Conservation (phyloP, 2,113 vertebrate species). For the Ramphastos sulfuratus region DNA sequence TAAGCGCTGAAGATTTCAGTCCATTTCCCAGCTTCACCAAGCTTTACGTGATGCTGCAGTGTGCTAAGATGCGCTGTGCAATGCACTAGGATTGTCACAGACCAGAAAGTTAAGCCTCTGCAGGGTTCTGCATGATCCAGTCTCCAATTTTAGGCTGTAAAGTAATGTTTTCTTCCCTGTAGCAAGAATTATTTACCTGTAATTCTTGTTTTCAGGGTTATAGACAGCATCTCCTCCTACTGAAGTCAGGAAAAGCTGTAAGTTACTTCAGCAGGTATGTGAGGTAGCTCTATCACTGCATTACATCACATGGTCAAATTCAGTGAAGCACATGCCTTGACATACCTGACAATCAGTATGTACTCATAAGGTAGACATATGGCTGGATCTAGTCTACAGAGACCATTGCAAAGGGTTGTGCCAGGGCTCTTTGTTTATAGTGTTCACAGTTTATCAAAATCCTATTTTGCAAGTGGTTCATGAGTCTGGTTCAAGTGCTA, state of each 20-base stretch:
- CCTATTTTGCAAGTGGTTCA: not conserved
- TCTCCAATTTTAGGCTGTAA: not conserved
- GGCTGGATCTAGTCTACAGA: not conserved
- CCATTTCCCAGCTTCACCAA: not conserved
- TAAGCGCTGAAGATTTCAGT: not conserved
- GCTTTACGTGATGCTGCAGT: not conserved
- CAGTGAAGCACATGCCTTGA: not conserved
- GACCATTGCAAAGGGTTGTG: not conserved
- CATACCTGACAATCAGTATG: rapidly evolving
- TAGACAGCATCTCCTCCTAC: not conserved
- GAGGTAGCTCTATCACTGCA: not conserved
- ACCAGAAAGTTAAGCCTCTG: not conserved
- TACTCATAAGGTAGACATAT: not conserved
- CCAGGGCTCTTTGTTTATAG: not conserved
- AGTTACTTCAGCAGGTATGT: not conserved
- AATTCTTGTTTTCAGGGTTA: not conserved
- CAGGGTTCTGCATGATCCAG: not conserved
- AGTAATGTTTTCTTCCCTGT: not conserved
- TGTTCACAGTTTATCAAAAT: not conserved
- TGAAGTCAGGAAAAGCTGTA: not conserved
- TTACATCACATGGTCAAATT: not conserved
- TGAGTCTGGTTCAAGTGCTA: not conserved
- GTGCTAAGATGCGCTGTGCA: not conserved
- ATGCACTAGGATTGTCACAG: not conserved
- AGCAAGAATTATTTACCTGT: not conserved